Base-by-base conservation (phyloP, 2,888 invertebrate genomes). In the Syrista parreyssii region DNA sequence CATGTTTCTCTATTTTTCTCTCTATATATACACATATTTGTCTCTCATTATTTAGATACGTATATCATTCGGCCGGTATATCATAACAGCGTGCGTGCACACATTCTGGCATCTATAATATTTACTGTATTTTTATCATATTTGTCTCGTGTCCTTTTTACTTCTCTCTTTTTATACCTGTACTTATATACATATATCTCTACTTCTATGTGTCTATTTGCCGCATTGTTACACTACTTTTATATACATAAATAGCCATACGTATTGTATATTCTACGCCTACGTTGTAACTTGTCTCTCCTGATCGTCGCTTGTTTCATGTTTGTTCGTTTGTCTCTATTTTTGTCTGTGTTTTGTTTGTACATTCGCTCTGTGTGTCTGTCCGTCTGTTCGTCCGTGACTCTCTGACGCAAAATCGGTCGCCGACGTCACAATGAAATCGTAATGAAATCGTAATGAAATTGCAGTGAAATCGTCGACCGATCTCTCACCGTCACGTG, bases 301-400 rank as follows among this genome's bases (percentile, higher is more conserved):
- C 82, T 77, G 82, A 76, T 81, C 81, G 83, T 83, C 83, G 73
- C 75, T 83, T 83, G 83, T 82, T 85, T 85, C 87, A 83, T 86
- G 84, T 88, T 87, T 87, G 84, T 79, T 83, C 79, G 84, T 80
- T 79, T 81, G 81, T 83, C 68, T 75, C 71, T 80, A 76, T 69
- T 77, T 76, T 79, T 76, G 36, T 77, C 31, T 84, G 75, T 84
- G 82, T 84, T 81, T 86, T 84, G 88, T 87, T 89, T 87, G 84
- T 86, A 84, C 86, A 79, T 79, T 82, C 84, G 79, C 82, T 85
- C 84, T 85, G 84, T 86, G 83, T 84, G 86, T 86, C 85, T 83
- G 85, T 85, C 84, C 86, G 84, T 84, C 80, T 82, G 84, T 83
- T 84, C 73, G 72, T 23, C 73, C n/a, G 78, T 73, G 72, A 73